Percentiles rank a stretch among this genome's conserved stretches.
phyloP scores from a whole-genome alignment of 2,888 invertebrate genomes.

The Agonopterix subpropinquella region DNA sequence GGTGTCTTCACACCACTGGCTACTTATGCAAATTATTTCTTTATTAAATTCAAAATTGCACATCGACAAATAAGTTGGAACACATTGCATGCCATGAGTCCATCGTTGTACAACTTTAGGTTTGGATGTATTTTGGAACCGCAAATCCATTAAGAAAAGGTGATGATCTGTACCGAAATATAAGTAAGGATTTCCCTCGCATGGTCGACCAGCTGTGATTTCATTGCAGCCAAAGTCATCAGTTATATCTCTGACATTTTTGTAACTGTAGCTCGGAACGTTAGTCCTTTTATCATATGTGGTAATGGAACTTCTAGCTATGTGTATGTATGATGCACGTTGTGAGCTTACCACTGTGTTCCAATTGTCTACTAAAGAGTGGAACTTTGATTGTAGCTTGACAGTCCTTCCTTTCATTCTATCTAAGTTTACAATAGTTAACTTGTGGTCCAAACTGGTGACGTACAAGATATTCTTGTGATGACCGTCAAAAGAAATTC shows the following conservation, averaged over 20 bases:
- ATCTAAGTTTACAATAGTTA: conserved; percentile 56
- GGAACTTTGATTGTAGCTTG: conserved; percentile 33
- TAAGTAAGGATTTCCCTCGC: conserved; percentile 33
- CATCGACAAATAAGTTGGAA: conserved; percentile 58
- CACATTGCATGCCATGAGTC: conserved; percentile 73
- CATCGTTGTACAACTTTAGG: conserved; percentile 63
- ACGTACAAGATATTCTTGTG: conserved; percentile 57
- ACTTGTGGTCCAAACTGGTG: conserved; percentile 40
- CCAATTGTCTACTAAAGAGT: conserved; percentile 50
- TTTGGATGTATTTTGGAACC: conserved; percentile 31
- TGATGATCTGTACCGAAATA: conserved; percentile 58
- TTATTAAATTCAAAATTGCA: conserved; percentile 46
- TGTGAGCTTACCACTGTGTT: conserved; percentile 50
- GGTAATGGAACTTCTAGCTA: conserved; percentile 38
- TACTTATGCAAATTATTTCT: conserved; percentile 50
- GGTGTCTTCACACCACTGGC: conserved; percentile 64
- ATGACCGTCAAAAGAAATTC: conserved; percentile 54
- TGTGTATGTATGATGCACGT: conserved; percentile 43
- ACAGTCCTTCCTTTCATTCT: conserved; percentile 45
- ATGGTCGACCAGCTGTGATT: conserved; percentile 45
- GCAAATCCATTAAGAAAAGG: conserved; percentile 50
- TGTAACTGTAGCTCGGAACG: conserved; percentile 32
- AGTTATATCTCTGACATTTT: conserved; percentile 30
- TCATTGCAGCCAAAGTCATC: conserved; percentile 46
- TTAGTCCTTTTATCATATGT: conserved; percentile 60